Evolutionary conservation across 2,888 invertebrate species (phyloP), one percentile per base, ranked within the genome.

Genomic region (Macrophya annulata): DNA sequence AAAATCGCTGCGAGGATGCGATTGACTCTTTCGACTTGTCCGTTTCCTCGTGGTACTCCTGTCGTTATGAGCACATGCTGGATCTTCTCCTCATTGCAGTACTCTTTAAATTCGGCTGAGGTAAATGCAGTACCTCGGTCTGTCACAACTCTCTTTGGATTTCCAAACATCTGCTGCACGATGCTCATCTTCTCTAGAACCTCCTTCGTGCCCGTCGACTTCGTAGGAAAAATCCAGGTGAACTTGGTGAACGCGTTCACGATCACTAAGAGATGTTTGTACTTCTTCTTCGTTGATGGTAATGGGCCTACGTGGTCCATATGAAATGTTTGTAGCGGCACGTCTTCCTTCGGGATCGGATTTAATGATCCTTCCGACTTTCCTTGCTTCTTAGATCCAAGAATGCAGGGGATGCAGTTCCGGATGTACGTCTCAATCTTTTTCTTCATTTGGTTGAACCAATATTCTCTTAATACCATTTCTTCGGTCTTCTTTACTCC

Each of bases 61-160:
- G 87, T 89, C 1, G 89, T 89, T 68, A 89, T 92, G 5, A 84
- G 74, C 4, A 90, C 85, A 83, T 91, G 90, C 59, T 89, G 84
- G 25, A 93, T 92, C 0, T 87, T 86, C 84, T 93, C 90, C 2
- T 88, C 88, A 21, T 88, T 48, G 87, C 92, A 92, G 85, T 92
- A 93, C 0, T 90, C 86, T 85, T 88, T 40, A 79, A 93, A 93
- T 1, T 89, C 90, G 15, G 89, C 82, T 0, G 92, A 89, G 0
- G 91, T 92, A 85, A 91, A 94, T 4, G 93, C 93, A 3, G 91
- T 87, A 4, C 92, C 92, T 86, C 88, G 86, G 85, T 93, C 92
- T 0, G 91, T 90, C 4, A 93, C 90, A 6, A 93, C 90, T 55
- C 89, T 88, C 10, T 37, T 84, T 10, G 93, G 93, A 86, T 92